phyloP scores from a whole-genome alignment of 2,797 vertebrate species.

The Diceros bicornis region DNA sequence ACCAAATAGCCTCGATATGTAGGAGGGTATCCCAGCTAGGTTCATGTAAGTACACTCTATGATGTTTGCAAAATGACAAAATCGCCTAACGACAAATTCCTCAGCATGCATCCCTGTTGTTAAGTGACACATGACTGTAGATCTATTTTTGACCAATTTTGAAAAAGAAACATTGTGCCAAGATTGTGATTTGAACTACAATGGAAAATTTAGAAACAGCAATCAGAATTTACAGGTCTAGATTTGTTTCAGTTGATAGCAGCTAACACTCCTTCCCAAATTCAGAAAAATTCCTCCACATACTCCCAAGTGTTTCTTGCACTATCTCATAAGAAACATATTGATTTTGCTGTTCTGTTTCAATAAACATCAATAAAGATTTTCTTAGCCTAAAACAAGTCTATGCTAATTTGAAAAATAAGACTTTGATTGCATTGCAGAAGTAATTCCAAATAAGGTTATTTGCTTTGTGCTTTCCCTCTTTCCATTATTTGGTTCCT shows the following conservation, averaged over 20 bases:
- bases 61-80: no score
- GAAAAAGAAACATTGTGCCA: not conserved
- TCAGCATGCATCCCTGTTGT: no score
- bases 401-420: slow-evolving; percentile 44
- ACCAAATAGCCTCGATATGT: no score
- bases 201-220: not conserved
- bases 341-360: slow-evolving; percentile 48
- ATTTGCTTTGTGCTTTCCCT: not conserved
- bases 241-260: not conserved
- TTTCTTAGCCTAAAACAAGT: slow-evolving; percentile 47
- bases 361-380: slow-evolving; percentile 42
- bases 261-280: not conserved
- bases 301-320: not conserved
- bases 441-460: slow-evolving; percentile 8
- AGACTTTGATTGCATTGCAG: not conserved
- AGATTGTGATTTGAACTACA: not conserved
- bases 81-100: no score
- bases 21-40: no score
- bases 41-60: no score
- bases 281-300: slow-evolving; percentile 23
- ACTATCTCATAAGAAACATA: slow-evolving; percentile 12
- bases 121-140: not conserved
- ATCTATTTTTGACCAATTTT: not conserved
- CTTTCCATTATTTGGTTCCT: not conserved
- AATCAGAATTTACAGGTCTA: slow-evolving; percentile 9